A percentile compares a stretch with the other conserved stretches of the same genome.
Evolutionary conservation across 2,113 vertebrate species (phyloP).

Genomic region (Trinectes maculatus): DNA sequence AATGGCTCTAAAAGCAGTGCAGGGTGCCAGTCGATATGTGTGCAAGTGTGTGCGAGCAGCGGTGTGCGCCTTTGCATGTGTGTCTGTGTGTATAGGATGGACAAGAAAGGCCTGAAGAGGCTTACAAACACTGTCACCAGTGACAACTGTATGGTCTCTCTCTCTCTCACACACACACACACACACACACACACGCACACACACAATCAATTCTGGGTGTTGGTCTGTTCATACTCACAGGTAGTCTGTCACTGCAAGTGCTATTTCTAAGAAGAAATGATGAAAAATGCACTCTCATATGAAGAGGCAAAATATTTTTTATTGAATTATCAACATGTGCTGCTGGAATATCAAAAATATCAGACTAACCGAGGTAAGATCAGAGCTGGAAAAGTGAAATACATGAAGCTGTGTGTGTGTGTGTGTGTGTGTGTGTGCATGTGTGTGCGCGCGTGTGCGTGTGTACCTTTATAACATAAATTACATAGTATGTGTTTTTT

Average conservation of each 20-base stretch:
- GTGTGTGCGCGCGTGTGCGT: constrained; percentile 7
- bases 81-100: constrained; percentile 12
- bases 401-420: not conserved
- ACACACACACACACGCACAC: constrained; percentile 12
- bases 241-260: constrained; percentile 17
- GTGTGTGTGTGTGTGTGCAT: not conserved
- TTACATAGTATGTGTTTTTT: not conserved
- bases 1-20: constrained; percentile 81
- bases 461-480: no score
- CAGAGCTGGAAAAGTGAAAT: no score
- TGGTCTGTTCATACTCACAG: constrained; percentile 38
- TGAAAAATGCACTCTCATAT: constrained; percentile 40
- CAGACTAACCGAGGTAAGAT: no score
- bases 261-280: constrained; percentile 30
- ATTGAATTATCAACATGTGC: constrained; percentile 28
- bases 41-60: not conserved
- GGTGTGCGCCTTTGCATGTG: constrained; percentile 10
- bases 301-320: constrained; percentile 15
- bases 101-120: constrained; percentile 46
- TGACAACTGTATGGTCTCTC: constrained; percentile 9
- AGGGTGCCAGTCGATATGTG: constrained; percentile 60
- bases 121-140: constrained; percentile 23
- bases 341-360: constrained; percentile 14
- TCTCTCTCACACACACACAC: no score
- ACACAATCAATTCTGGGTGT: constrained; percentile 57